Evolutionary conservation across 30 jellyfish, hydroid and myxozoan genomes (phyloP).

Genomic region (Hydractinia echinata): DNA sequence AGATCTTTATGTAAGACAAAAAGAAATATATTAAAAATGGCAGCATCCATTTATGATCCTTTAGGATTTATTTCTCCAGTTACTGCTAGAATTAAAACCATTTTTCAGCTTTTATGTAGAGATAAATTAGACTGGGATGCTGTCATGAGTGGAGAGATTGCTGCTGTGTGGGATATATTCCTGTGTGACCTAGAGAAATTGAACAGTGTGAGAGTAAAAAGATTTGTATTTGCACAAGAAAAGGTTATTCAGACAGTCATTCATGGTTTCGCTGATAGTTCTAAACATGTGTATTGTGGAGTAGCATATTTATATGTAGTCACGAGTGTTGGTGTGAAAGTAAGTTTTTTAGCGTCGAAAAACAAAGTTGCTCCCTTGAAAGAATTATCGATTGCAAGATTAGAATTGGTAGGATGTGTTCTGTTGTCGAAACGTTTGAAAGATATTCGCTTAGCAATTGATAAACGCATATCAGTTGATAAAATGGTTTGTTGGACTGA

Average conservation of each 20-base stretch:
- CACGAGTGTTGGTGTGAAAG: neutral
- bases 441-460: no score
- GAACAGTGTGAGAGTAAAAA: neutral
- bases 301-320: neutral
- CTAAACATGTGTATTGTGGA: neutral
- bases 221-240: neutral
- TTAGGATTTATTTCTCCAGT: constrained; percentile 21
- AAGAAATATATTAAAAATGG: neutral
- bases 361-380: neutral
- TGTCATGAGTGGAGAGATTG: neutral
- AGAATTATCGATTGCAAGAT: neutral
- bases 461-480: no score
- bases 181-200: neutral
- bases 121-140: constrained; percentile 25
- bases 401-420: neutral
- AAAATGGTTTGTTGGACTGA: no score
- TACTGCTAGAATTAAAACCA: constrained; percentile 13
- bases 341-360: neutral
- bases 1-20: neutral
- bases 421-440: no score
- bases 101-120: constrained; percentile 16
- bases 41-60: constrained; percentile 29
- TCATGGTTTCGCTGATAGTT: neutral
- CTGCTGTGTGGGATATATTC: neutral
- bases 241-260: neutral